Evolutionary conservation across 2,113 vertebrate species (phyloP).

Genomic region (Centropristis striata): DNA sequence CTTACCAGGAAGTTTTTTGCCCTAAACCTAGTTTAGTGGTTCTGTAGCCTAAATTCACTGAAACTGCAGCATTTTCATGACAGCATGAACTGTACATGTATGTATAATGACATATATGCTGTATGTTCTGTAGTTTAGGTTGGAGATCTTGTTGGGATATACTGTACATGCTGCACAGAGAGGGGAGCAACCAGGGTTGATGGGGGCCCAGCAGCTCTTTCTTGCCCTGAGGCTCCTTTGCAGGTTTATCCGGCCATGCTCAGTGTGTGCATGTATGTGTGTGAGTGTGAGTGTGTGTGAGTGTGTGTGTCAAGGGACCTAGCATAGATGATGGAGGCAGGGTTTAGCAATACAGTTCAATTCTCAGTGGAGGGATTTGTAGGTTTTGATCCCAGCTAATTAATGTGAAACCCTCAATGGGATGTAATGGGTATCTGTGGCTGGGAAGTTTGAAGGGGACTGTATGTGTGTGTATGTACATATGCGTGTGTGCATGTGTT

Average conservation of each 20-base stretch:
- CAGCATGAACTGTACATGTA: no score
- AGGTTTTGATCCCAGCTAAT: conserved; percentile 80
- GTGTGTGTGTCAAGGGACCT: conserved; percentile 42
- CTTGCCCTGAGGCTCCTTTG: neutral
- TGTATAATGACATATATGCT: no score
- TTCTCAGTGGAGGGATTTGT: conserved; percentile 74
- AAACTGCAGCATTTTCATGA: neutral
- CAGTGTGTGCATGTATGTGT: conserved; percentile 10
- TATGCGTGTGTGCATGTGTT: conserved; percentile 1
- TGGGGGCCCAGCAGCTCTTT: conserved; percentile 1
- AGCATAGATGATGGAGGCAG: conserved; percentile 62
- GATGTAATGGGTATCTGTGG: conserved; percentile 59
- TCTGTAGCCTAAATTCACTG: no score
- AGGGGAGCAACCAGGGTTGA: neutral
- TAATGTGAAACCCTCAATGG: conserved; percentile 75
- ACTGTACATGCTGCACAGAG: neutral
- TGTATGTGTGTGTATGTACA: conserved; percentile 2
- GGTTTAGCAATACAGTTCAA: conserved; percentile 53
- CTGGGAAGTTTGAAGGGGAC: conserved; percentile 69
- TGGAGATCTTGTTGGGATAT: no score
- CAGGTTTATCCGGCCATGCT: neutral
- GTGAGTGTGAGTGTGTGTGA: conserved; percentile 23
- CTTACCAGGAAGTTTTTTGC: no score
- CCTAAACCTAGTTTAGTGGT: no score
- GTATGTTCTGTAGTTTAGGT: no score